Evolutionary conservation across 1,140 invertebrate genomes (phyloP).

Genomic region (Orius insidiosus): DNA sequence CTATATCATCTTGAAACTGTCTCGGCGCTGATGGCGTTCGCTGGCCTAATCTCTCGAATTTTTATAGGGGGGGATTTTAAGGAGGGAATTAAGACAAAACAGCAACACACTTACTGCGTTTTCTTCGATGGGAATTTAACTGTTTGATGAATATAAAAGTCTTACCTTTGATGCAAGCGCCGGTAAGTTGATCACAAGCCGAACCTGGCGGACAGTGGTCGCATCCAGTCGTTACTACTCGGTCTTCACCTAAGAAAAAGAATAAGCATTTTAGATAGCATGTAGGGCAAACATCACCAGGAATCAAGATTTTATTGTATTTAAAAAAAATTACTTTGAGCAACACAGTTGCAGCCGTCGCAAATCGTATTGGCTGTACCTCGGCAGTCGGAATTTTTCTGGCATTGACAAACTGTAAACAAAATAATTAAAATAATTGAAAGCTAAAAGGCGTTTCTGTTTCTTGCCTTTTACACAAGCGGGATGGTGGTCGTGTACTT

Average conservation of each 20-base stretch:
- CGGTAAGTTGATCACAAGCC: conserved; percentile 51
- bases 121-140: background rate
- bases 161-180: conserved; percentile 63
- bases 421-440: conserved; percentile 13
- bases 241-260: conserved; percentile 14
- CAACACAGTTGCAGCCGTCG: conserved; percentile 47
- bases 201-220: conserved; percentile 56
- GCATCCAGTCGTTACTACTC: conserved; percentile 30
- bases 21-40: too few species aligned
- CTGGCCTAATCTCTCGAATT: too few species aligned
- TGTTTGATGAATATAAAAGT: conserved; percentile 18
- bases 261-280: too few species aligned
- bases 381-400: conserved; percentile 40
- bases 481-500: conserved; percentile 56
- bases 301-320: too few species aligned
- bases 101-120: conserved; percentile 22
- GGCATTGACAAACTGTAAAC: conserved; percentile 45
- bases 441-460: background rate
- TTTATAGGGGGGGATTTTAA: background rate
- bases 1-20: too few species aligned
- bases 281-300: too few species aligned
- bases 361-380: conserved; percentile 30
- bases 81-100: conserved; percentile 19
- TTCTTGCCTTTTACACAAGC: conserved; percentile 52
- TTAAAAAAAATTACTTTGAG: conserved; percentile 29